Evolutionary conservation across 1,140 invertebrate genomes (phyloP).

Genomic region (Gryon sp.): DNA sequence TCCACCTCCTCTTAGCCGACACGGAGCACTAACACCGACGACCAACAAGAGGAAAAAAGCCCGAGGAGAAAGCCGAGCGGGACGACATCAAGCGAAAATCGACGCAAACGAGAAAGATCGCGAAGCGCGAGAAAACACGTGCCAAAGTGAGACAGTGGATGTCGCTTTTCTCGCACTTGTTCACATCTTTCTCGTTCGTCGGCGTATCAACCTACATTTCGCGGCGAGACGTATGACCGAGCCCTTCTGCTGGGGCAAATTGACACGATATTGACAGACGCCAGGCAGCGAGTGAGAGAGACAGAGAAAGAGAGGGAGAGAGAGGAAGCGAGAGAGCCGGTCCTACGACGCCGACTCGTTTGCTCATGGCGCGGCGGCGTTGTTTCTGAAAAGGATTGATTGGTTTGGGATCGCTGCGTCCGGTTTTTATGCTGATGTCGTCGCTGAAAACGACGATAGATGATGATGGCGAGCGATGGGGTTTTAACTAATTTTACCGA

Average conservation of each 20-base stretch:
- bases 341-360: slow-evolving; percentile 29
- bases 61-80: slow-evolving; percentile 48
- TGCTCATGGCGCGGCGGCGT: slow-evolving; percentile 9
- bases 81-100: too few relatives aligned
- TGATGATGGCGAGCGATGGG: slow-evolving; percentile 17
- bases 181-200: slow-evolving; percentile 54
- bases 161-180: slow-evolving; percentile 45
- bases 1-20: slow-evolving; percentile 71
- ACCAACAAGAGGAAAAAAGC: slow-evolving; percentile 54
- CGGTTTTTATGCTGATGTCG: slow-evolving; percentile 34
- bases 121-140: too few relatives aligned
- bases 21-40: slow-evolving; percentile 68
- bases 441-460: slow-evolving; percentile 15
- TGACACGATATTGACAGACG: slow-evolving; percentile 47
- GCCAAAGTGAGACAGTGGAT: slow-evolving; percentile 41
- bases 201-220: slow-evolving; percentile 53
- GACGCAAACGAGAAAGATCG: too few relatives aligned
- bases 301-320: too few relatives aligned
- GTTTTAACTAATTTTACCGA: slow-evolving; percentile 13
- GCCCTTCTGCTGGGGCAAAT: slow-evolving; percentile 22
- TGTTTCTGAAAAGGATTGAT: slow-evolving; percentile 50
- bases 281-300: too few relatives aligned
- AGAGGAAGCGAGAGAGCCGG: too few relatives aligned
- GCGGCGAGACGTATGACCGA: slow-evolving; percentile 35
- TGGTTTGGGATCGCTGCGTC: slow-evolving; percentile 27